phyloP scores from a whole-genome alignment of 2,113 vertebrate genomes.

The Mionectes macconnelli region DNA sequence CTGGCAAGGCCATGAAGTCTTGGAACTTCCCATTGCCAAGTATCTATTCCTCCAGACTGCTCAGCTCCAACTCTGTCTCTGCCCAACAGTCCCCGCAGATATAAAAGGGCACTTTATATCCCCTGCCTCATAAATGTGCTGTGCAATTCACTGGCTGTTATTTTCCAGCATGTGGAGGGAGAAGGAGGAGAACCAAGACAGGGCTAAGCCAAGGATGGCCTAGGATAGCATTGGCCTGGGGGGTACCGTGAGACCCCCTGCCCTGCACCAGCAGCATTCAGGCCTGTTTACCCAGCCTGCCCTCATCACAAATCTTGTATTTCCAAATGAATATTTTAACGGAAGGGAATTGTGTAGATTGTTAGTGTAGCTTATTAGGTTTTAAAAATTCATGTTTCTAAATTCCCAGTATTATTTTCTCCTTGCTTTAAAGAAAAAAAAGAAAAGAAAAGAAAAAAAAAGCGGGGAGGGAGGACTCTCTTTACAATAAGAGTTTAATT shows the following conservation, averaged over 20 bases:
- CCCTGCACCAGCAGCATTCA: neutral
- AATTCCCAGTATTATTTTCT: constrained; percentile 53
- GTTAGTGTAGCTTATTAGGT: constrained; percentile 56
- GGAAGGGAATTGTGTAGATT: constrained; percentile 20
- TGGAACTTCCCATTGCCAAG: neutral
- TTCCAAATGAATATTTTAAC: constrained; percentile 63
- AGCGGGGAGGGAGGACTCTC: neutral
- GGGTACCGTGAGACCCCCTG: neutral
- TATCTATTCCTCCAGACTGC: neutral
- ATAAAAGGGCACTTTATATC: neutral
- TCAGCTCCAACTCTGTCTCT: neutral
- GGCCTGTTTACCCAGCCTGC: neutral
- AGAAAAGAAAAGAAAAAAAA: neutral
- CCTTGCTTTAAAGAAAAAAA: neutral
- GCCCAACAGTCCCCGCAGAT: neutral
- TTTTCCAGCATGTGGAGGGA: neutral
- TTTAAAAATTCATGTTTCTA: constrained; percentile 65
- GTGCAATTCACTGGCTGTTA: neutral
- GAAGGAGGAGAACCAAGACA: neutral
- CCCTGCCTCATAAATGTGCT: neutral
- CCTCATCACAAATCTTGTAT: neutral
- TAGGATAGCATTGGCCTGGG: neutral
- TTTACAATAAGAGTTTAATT: constrained; percentile 29
- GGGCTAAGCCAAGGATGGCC: neutral
- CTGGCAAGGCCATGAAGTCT: neutral